These are phyloP conservation scores for Ophioderma brevispina DNA, from an alignment of 35 echinoderm and acorn worm species.

Conservation along the genomic window DNA sequence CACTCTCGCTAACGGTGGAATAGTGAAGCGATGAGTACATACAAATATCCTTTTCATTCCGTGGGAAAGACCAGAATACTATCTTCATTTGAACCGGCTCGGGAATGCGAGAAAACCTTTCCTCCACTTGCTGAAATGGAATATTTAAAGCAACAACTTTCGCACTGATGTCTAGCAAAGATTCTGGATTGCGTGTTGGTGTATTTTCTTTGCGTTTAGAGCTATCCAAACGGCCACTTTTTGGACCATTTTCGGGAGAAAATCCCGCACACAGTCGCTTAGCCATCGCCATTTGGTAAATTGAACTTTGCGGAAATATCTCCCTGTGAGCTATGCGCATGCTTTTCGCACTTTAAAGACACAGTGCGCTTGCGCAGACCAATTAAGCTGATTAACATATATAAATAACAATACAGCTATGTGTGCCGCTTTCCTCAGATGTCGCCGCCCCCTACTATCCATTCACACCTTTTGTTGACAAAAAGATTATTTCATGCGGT, in stretches of 20 bases:
- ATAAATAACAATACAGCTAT: slow-evolving; percentile 87
- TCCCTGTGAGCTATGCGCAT: slow-evolving; percentile 46
- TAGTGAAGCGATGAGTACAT: slow-evolving; percentile 99
- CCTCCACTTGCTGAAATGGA: slow-evolving; percentile 99
- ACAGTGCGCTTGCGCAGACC: slow-evolving; percentile 83
- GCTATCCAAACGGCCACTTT: slow-evolving; percentile 52
- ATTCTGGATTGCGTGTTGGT: slow-evolving; percentile 74
- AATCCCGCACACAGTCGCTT: slow-evolving; percentile 93
- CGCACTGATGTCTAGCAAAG: slow-evolving; percentile 99
- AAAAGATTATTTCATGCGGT: slow-evolving; percentile 9
- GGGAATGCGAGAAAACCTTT: slow-evolving; percentile 98
- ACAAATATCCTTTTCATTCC: slow-evolving; percentile 99
- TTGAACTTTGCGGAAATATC: slow-evolving; percentile 55
- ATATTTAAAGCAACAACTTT: slow-evolving; percentile 99
- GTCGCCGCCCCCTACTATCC: slow-evolving; percentile 56
- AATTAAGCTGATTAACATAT: slow-evolving; percentile 99
- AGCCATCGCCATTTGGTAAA: slow-evolving; percentile 93
- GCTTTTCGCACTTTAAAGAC: slow-evolving; percentile 80
- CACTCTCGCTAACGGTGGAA: slow-evolving; percentile 94
- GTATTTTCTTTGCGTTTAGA: slow-evolving; percentile 67
- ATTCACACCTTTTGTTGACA: slow-evolving; percentile 38
- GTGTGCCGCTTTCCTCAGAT: slow-evolving; percentile 72
- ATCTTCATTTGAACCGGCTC: slow-evolving; percentile 99
- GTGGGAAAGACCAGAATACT: slow-evolving; percentile 99
- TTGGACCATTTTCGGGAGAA: slow-evolving; percentile 81